Evolutionary conservation across 1,140 invertebrate genomes (phyloP), one percentile per base, ranked within the genome.

Genomic region (Drosophila lacteicornis): DNA sequence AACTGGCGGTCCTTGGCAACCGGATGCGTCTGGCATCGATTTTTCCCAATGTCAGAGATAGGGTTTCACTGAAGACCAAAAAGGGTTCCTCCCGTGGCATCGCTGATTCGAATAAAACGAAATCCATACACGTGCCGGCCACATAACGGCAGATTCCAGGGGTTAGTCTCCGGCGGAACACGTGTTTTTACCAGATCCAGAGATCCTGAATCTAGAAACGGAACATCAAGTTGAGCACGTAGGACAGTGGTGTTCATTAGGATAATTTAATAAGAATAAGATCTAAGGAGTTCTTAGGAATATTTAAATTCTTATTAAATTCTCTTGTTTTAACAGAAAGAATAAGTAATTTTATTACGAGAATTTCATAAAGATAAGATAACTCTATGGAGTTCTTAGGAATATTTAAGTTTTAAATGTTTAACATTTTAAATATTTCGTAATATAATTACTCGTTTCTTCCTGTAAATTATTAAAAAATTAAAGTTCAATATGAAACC

Each of bases 31-130:
- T 47, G 55, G 53, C 80, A 91, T 91, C 87, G 87, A 91, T 91
- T 91, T 55, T 91, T 91, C 83, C 87, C 88, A 77, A 68, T 63
- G 73, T 11, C 9, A 36, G 11, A 30, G 67, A 91, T 91, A 91
- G 80, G 73, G 80, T 91, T 91, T 84, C 85, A 58, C 17, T 62
- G 83, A 71, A 66, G 51, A 80, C 40, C 43, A 80, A 74, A 74
- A 47, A 76, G 50, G 19, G 33, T 40, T 38, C 75, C 79, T 90
- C 86, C 84, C 71, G 81, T 60, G 25, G 49, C 67, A 67, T 22
- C 19, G 47, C 33, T 27, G 59, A 43, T 11, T 36, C 33, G 9
- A 11, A 36, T 70, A 71, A 75, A 57, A 40, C 43, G 33, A 58
- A 85, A 81, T 78, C 63, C 68, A 45, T 40, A 75, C 84, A 87